Conservation (phyloP, 2,797 vertebrate species). For the Chaetophractus vellerosus region DNA sequence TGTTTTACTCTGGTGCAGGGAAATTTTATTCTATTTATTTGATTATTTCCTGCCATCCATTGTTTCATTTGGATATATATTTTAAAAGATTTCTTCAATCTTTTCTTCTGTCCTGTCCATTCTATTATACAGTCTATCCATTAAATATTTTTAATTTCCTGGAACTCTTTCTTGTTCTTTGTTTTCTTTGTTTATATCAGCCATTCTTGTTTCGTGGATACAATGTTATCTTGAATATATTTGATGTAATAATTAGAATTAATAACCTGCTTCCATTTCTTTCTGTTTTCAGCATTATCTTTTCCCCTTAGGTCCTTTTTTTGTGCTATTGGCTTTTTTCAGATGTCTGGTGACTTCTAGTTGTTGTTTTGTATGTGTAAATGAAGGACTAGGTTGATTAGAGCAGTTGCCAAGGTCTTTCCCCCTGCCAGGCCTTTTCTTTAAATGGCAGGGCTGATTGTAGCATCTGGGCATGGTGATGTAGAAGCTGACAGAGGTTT, state of each 20-base stretch:
- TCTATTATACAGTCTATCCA: background rate
- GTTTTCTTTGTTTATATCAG: conserved; percentile 25
- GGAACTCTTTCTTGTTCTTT: background rate
- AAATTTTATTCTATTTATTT: conserved; percentile 14
- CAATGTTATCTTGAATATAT: background rate
- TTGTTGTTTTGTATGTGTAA: conserved; percentile 18
- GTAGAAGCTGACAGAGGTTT: background rate
- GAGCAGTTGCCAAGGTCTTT: background rate
- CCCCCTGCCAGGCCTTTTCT: background rate
- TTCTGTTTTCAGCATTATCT: background rate
- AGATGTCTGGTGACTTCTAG: background rate
- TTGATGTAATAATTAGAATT: conserved; percentile 30
- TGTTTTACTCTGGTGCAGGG: background rate
- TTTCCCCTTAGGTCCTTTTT: background rate
- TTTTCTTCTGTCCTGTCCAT: background rate
- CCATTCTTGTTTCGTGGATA: background rate
- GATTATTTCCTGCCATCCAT: background rate
- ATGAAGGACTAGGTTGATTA: background rate
- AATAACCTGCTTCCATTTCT: background rate
- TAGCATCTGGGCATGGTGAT: background rate
- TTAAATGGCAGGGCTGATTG: background rate
- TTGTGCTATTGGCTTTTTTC: conserved; percentile 13
- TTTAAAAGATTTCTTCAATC: conserved; percentile 47
- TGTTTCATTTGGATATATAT: conserved; percentile 21
- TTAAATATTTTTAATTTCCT: conserved; percentile 38